Conservation (phyloP, 2,797 vertebrate genomes). For the Danio choprae region DNA sequence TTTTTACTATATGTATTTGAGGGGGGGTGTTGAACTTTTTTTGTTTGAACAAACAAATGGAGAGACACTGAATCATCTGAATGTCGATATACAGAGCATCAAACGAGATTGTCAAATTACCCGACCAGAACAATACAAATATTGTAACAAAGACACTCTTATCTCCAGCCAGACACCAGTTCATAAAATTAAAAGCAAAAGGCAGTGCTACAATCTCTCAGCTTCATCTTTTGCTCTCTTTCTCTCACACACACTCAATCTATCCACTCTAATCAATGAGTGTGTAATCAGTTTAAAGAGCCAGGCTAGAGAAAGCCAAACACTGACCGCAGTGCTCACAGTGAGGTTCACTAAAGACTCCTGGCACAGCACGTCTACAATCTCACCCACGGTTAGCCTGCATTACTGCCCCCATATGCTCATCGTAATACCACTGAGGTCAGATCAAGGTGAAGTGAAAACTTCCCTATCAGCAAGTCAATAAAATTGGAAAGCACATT, state of each 20-base stretch:
- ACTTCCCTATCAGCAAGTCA: slow-evolving; percentile 13
- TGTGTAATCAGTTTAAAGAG: slow-evolving; percentile 50
- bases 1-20: no score
- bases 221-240: background rate
- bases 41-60: background rate
- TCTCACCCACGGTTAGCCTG: slow-evolving; percentile 14
- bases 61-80: background rate
- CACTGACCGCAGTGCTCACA: slow-evolving; percentile 14
- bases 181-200: slow-evolving; percentile 7
- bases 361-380: slow-evolving; percentile 48
- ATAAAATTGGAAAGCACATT: background rate
- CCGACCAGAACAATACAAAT: background rate
- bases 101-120: background rate
- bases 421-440: slow-evolving; percentile 3
- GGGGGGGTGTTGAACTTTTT: no score
- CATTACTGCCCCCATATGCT: background rate
- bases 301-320: slow-evolving; percentile 32
- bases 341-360: slow-evolving; percentile 60
- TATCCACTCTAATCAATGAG: slow-evolving; percentile 50
- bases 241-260: slow-evolving; percentile 14
- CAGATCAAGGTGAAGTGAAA: slow-evolving; percentile 41
- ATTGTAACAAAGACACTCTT: background rate
- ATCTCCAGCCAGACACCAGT: background rate
- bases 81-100: background rate
- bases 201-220: background rate